Conservation (phyloP, 1,140 invertebrate genomes). For the Spodoptera litura region DNA sequence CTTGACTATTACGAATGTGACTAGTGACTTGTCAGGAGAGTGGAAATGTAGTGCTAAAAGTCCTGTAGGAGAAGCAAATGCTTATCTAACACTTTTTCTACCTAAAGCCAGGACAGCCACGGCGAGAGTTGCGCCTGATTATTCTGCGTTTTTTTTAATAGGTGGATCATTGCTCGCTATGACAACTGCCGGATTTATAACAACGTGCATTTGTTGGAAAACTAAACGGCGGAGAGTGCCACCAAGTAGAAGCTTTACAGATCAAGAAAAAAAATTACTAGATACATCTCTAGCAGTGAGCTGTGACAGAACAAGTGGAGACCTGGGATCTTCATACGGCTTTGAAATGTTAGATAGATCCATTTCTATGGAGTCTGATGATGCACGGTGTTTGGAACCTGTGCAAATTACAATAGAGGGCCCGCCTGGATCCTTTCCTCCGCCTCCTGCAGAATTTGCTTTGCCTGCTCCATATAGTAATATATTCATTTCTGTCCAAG, state of each 20-base stretch:
- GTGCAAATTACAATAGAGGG: slow-evolving; percentile 93
- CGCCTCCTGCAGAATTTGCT: slow-evolving; percentile 81
- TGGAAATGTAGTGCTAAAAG: slow-evolving; percentile 83
- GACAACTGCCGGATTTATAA: slow-evolving; percentile 73
- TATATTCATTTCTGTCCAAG: slow-evolving; percentile 84
- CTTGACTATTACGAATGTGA: slow-evolving; percentile 80
- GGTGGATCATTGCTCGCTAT: slow-evolving; percentile 74
- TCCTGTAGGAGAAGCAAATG: slow-evolving; percentile 71
- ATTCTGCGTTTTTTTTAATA: slow-evolving; percentile 78
- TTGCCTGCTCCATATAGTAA: slow-evolving; percentile 80
- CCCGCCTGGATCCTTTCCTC: slow-evolving; percentile 83
- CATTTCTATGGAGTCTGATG: slow-evolving; percentile 80
- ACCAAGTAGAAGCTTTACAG: slow-evolving; percentile 92
- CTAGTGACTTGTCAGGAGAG: slow-evolving; percentile 79
- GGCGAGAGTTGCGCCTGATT: slow-evolving; percentile 75
- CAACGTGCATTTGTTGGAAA: slow-evolving; percentile 77
- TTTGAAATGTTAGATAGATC: slow-evolving; percentile 86
- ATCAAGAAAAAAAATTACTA: slow-evolving; percentile 94
- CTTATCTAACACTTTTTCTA: slow-evolving; percentile 76
- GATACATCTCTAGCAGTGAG: slow-evolving; percentile 91
- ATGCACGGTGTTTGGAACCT: slow-evolving; percentile 75
- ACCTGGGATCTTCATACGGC: slow-evolving; percentile 86
- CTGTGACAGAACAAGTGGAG: slow-evolving; percentile 88
- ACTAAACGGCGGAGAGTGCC: slow-evolving; percentile 87
- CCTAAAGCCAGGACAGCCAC: slow-evolving; percentile 76